Conservation (phyloP, 2,113 vertebrate species). For the Numenius arquata region DNA sequence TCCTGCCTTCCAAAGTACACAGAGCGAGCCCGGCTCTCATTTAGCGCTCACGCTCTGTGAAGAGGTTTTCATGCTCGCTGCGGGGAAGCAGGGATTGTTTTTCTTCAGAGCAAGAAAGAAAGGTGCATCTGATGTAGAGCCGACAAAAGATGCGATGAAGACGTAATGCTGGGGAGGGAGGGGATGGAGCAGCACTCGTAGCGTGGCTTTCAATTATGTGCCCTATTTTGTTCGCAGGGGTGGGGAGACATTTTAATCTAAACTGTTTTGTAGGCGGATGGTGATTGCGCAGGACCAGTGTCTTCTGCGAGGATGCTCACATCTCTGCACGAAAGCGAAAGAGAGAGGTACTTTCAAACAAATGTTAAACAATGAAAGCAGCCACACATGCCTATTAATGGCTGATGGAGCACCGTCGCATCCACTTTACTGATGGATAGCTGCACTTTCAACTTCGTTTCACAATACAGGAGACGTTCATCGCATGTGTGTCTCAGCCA, state of each 20-base stretch:
- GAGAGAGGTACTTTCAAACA: not conserved
- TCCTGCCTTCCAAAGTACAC: not conserved
- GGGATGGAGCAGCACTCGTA: not conserved
- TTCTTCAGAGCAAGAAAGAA: not conserved
- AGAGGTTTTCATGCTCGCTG: not conserved
- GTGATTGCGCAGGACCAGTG: not conserved
- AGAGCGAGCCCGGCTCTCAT: not conserved
- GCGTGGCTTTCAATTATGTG: conserved; percentile 26
- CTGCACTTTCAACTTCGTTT: not conserved
- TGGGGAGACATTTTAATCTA: not conserved
- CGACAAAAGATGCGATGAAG: not conserved
- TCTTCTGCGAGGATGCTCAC: not conserved
- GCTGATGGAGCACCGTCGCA: fast-evolving
- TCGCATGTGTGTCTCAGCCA: fast-evolving
- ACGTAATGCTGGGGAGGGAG: conserved; percentile 8
- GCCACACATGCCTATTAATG: not conserved
- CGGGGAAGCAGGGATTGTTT: not conserved
- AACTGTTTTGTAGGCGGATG: not conserved
- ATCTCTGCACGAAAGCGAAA: not conserved
- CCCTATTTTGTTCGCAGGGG: not conserved
- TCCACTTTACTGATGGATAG: not conserved
- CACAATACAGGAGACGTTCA: not conserved
- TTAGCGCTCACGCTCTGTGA: not conserved
- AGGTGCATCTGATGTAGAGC: not conserved
- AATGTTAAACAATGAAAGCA: conserved; percentile 3